Percentiles rank a stretch among this genome's conserved stretches.
Evolutionary conservation across 2,113 vertebrate species (phyloP).

Genomic region (Otus sunia): DNA sequence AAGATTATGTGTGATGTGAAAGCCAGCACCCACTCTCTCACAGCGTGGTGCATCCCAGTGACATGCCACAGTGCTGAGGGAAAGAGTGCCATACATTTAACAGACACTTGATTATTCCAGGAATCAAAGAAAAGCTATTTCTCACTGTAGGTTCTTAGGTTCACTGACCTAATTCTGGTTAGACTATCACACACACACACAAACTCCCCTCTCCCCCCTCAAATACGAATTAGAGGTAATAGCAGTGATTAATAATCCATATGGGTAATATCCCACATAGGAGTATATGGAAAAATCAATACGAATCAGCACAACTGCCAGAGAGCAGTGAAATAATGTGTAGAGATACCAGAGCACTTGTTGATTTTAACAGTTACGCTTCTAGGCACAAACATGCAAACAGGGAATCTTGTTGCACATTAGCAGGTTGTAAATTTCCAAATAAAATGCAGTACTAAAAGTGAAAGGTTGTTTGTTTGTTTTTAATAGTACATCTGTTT

Average conservation of each 20-base stretch:
- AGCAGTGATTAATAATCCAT: constrained; percentile 38
- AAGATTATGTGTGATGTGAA: background rate
- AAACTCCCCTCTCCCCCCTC: too few species aligned
- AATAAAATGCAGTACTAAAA: constrained; percentile 43
- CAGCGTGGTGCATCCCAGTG: fast-evolving
- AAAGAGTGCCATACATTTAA: background rate
- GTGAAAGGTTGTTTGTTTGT: constrained; percentile 31
- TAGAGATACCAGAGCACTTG: background rate
- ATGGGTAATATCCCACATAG: background rate
- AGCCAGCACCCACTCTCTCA: background rate
- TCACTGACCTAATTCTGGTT: background rate
- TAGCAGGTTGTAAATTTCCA: constrained; percentile 51
- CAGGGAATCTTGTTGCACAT: constrained; percentile 42
- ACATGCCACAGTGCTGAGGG: background rate
- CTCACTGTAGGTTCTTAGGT: background rate
- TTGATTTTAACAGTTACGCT: constrained; percentile 8
- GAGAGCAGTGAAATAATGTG: background rate
- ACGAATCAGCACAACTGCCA: background rate
- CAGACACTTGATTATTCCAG: background rate
- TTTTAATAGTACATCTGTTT: constrained; percentile 56
- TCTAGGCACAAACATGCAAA: constrained; percentile 39
- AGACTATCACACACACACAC: background rate
- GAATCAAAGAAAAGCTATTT: background rate
- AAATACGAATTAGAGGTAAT: background rate
- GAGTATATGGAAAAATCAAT: background rate